phyloP scores from a whole-genome alignment of 2,797 vertebrate genomes.

The Eurystomus glaucurus region DNA sequence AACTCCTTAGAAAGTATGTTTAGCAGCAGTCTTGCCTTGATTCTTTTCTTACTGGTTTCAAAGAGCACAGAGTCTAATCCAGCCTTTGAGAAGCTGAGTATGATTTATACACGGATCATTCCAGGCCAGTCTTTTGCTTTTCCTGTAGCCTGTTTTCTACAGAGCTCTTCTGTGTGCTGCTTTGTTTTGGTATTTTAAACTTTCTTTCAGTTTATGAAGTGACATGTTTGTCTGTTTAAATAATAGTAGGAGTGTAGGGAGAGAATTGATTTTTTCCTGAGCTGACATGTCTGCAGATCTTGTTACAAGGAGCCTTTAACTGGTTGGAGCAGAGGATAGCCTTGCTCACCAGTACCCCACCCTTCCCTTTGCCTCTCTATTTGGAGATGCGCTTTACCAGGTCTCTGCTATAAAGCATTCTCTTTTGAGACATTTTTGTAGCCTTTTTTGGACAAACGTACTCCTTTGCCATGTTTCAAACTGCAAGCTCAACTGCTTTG shows the following conservation, averaged over 20 bases:
- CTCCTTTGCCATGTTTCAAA: background rate
- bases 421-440: background rate
- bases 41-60: background rate
- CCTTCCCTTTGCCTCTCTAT: background rate
- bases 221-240: background rate
- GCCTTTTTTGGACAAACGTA: background rate
- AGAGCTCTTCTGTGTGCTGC: background rate
- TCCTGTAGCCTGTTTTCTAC: background rate
- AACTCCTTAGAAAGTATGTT: background rate
- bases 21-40: background rate
- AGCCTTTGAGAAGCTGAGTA: background rate
- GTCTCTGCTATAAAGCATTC: background rate
- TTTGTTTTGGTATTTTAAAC: slow-evolving; percentile 37
- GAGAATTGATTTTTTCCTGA: background rate
- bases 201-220: background rate
- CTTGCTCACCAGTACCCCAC: background rate
- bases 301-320: background rate
- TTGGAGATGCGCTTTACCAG: background rate
- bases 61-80: background rate
- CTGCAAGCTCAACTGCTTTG: background rate
- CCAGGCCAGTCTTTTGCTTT: slow-evolving; percentile 21
- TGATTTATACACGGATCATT: background rate
- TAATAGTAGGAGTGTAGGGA: background rate
- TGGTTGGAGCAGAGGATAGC: background rate
- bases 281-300: background rate